Percentiles rank a stretch among this genome's conserved stretches.
phyloP scores from a whole-genome alignment of 2,797 vertebrate species.

The Sebastes reedi region DNA sequence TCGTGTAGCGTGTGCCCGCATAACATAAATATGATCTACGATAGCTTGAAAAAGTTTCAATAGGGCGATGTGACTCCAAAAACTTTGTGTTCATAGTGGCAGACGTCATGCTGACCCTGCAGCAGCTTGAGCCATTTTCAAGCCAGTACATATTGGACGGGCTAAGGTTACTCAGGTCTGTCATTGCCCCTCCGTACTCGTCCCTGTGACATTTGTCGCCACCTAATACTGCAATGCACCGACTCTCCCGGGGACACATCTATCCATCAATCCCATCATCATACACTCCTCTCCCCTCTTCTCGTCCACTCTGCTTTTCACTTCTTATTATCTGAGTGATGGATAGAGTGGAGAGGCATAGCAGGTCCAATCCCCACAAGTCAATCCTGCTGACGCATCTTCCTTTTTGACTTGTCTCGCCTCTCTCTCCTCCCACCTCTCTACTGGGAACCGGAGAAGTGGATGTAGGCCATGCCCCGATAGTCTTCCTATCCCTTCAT shows the following conservation, averaged over 20 bases:
- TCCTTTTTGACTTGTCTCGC: constrained; percentile 50
- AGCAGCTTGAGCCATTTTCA: constrained; percentile 3
- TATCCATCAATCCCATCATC: constrained; percentile 70
- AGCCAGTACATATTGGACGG: constrained; percentile 26
- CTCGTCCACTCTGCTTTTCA: constrained; percentile 63
- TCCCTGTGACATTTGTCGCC: constrained; percentile 50
- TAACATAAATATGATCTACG: neutral
- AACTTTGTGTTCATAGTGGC: neutral
- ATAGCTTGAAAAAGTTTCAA: neutral
- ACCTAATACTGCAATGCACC: constrained; percentile 43
- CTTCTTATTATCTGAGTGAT: constrained; percentile 75
- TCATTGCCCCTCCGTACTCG: constrained; percentile 19
- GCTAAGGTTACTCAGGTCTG: constrained; percentile 41
- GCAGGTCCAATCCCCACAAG: constrained; percentile 69
- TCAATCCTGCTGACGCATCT: constrained; percentile 68
- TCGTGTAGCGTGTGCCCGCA: no score
- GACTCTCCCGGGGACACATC: constrained; percentile 56
- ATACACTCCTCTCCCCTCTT: constrained; percentile 40
- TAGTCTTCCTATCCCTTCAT: constrained; percentile 29
- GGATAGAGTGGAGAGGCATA: constrained; percentile 65
- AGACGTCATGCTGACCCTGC: constrained; percentile 20
- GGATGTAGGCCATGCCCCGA: constrained; percentile 70
- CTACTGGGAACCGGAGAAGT: constrained; percentile 49
- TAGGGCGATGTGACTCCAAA: neutral
- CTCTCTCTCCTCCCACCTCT: constrained; percentile 41